Conservation (phyloP, 2,113 vertebrate species). For the Aptenodytes patagonicus region DNA sequence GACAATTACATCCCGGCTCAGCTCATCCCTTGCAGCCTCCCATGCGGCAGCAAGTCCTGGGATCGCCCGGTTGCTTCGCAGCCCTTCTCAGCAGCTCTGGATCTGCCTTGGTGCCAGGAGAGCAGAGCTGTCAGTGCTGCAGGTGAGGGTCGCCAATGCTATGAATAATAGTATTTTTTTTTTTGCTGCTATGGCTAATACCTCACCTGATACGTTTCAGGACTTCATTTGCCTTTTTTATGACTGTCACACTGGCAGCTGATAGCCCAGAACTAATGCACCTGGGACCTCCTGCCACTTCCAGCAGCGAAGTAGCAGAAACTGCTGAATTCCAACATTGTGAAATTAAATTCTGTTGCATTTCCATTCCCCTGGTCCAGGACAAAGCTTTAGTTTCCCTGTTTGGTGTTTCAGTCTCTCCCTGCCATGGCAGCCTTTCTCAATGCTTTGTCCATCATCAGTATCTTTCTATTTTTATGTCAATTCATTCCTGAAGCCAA, state of each 20-base stretch:
- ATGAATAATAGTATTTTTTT: background rate
- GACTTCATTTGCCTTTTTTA: background rate
- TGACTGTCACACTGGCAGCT: background rate
- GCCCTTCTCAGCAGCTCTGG: background rate
- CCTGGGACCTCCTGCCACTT: background rate
- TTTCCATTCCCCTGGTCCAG: background rate
- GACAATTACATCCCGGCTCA: fast-evolving
- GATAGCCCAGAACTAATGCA: background rate
- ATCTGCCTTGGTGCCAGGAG: background rate
- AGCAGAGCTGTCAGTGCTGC: background rate
- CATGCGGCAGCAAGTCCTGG: background rate
- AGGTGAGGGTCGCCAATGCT: background rate
- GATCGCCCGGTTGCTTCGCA: fast-evolving
- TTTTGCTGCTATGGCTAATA: background rate
- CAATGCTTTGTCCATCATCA: background rate
- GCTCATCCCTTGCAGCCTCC: background rate
- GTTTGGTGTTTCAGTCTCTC: background rate
- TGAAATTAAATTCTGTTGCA: background rate
- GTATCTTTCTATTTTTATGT: background rate
- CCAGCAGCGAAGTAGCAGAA: background rate
- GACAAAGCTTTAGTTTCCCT: background rate
- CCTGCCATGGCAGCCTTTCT: background rate
- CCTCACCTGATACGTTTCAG: background rate
- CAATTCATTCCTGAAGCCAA: background rate
- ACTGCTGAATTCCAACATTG: background rate